A percentile compares a stretch with the other conserved stretches of the same genome.
phyloP scores from a whole-genome alignment of 1,140 invertebrate species.

The Bombus picipes region DNA sequence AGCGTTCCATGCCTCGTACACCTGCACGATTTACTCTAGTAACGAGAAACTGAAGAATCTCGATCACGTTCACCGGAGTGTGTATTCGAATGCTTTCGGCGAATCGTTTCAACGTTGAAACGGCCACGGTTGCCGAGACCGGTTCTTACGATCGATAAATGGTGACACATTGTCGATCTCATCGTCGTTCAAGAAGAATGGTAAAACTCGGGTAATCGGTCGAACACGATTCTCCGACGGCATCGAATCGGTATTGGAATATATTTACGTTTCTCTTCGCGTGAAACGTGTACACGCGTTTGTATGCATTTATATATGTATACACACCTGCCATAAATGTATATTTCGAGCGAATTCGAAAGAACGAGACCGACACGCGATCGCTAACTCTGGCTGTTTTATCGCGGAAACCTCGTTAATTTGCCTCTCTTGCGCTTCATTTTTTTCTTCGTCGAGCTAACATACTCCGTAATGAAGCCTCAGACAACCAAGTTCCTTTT shows the following conservation, averaged over 20 bases:
- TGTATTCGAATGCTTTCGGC: not conserved
- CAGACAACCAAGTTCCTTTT: conserved; percentile 34
- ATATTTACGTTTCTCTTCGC: not conserved
- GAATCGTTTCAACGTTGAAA: not conserved
- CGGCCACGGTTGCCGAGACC: not conserved
- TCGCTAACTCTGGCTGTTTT: not conserved
- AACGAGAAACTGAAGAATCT: conserved; percentile 41
- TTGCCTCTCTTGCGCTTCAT: not conserved
- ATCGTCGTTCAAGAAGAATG: not conserved
- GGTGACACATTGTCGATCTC: not conserved
- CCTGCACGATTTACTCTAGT: conserved; percentile 48
- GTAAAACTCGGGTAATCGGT: not conserved
- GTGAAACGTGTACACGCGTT: no score
- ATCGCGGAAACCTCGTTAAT: conserved; percentile 22
- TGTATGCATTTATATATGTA: not conserved
- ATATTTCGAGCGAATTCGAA: not conserved
- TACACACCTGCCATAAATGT: no score
- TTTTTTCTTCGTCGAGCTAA: not conserved
- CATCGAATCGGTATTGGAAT: no score
- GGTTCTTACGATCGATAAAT: conserved; percentile 1
- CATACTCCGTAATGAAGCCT: conserved; percentile 34
- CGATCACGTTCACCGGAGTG: not conserved
- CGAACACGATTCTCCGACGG: not conserved
- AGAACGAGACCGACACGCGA: not conserved
- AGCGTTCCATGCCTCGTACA: conserved; percentile 30